Conservation (phyloP, 2,888 invertebrate genomes). For the Macrostomum cliftonense region DNA sequence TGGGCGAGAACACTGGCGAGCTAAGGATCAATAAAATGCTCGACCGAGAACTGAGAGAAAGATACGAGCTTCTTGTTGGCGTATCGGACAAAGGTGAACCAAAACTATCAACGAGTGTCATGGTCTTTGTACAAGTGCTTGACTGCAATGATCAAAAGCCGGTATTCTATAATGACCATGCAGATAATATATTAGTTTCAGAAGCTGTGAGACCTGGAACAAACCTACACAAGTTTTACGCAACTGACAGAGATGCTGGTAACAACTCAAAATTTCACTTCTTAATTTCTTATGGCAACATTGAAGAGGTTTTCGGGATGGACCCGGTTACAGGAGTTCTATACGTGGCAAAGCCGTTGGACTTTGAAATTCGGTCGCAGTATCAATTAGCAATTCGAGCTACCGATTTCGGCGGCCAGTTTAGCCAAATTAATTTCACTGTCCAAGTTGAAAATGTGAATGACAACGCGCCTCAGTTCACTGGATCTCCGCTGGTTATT, state of each 20-base stretch:
- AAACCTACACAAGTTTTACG: constrained; percentile 20
- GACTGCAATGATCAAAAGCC: constrained; percentile 90
- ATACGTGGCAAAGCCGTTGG: constrained; percentile 72
- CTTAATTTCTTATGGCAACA: constrained; percentile 67
- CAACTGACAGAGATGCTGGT: constrained; percentile 50
- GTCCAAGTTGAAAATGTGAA: constrained; percentile 75
- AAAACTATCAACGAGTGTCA: constrained; percentile 21
- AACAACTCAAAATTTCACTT: constrained; percentile 71
- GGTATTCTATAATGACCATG: constrained; percentile 41
- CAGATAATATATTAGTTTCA: constrained; percentile 15
- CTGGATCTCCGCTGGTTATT: constrained; percentile 33
- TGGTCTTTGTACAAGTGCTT: constrained; percentile 57
- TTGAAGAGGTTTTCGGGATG: constrained; percentile 24
- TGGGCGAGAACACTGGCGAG: too few species aligned
- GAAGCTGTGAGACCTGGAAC: constrained; percentile 21
- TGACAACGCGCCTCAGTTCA: constrained; percentile 66
- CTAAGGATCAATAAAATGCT: constrained; percentile 28
- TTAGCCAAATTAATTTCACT: constrained; percentile 44
- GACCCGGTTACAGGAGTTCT: constrained; percentile 68
- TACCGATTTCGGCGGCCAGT: constrained; percentile 42
- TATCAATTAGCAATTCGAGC: constrained; percentile 67
- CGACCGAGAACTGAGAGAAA: constrained; percentile 46
- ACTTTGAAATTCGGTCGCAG: constrained; percentile 63
- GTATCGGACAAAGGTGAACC: constrained; percentile 44
- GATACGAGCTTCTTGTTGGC: constrained; percentile 18